Percentiles rank a stretch among this genome's conserved stretches.
Conservation (phyloP, 2,113 vertebrate genomes). For the Myrmecophaga tridactyla region DNA sequence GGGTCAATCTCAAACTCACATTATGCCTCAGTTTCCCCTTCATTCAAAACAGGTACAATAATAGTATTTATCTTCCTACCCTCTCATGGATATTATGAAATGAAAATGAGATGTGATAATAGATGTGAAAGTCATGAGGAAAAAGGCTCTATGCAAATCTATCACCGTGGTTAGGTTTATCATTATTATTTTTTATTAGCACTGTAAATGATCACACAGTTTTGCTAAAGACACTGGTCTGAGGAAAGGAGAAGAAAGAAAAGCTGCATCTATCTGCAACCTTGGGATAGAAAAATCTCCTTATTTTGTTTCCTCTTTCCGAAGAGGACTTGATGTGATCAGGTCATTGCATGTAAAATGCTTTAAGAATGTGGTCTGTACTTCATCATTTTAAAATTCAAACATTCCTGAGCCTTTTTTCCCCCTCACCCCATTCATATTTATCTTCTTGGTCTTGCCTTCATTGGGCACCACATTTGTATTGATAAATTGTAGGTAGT, state of each 20-base stretch:
- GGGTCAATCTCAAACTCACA: background rate
- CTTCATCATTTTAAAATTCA: conserved; percentile 87
- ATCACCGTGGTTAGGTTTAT: background rate
- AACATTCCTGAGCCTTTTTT: conserved; percentile 84
- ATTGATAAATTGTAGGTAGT: conserved; percentile 88
- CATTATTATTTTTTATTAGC: background rate
- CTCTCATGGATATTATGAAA: background rate
- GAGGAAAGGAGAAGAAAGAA: conserved; percentile 37
- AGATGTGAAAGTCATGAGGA: background rate
- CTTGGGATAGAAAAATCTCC: conserved; percentile 76
- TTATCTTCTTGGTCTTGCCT: conserved; percentile 86
- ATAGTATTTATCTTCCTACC: background rate
- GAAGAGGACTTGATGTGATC: conserved; percentile 82
- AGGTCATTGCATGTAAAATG: conserved; percentile 85
- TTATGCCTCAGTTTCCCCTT: background rate
- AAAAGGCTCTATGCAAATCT: background rate
- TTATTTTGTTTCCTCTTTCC: conserved; percentile 68
- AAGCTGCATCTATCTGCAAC: conserved; percentile 58
- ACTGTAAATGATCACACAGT: background rate
- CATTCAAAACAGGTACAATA: background rate
- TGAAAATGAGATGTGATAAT: background rate
- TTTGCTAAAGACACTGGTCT: background rate
- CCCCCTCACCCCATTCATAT: conserved; percentile 82
- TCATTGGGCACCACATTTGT: conserved; percentile 85
- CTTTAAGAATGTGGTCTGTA: conserved; percentile 79